phyloP scores from a whole-genome alignment of 2,888 invertebrate species.

The Dynastes grantii region DNA sequence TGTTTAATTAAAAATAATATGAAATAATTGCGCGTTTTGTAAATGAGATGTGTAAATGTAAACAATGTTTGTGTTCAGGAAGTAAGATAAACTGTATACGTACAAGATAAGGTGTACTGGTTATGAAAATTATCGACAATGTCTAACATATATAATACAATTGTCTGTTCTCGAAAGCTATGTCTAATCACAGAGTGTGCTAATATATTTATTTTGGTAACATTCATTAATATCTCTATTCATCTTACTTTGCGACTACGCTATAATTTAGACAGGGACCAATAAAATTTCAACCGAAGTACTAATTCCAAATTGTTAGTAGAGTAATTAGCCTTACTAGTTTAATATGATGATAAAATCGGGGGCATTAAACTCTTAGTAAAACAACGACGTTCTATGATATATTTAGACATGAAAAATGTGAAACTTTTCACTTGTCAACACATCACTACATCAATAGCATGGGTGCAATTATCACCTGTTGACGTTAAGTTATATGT shows the following conservation, averaged over 20 bases:
- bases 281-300: neutral
- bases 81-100: conserved; percentile 25
- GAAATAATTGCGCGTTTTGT: neutral
- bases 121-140: conserved; percentile 23
- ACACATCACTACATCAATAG: neutral
- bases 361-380: conserved; percentile 4
- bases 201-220: no score
- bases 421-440: neutral
- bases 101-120: conserved; percentile 9
- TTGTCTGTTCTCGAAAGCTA: neutral
- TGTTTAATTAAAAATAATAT: neutral
- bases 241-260: neutral
- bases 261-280: neutral
- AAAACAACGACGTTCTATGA: neutral
- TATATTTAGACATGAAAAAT: neutral
- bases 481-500: neutral
- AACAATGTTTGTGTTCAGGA: conserved; percentile 7
- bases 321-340: no score
- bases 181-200: no score
- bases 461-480: neutral
- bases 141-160: neutral
- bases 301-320: conserved; percentile 2
- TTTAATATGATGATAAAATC: neutral
- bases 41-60: conserved; percentile 17
- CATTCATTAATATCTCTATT: no score